A percentile compares a stretch with the other conserved stretches of the same genome.
Conservation (phyloP, 2,797 vertebrate species). For the Leptoclinus maculatus region DNA sequence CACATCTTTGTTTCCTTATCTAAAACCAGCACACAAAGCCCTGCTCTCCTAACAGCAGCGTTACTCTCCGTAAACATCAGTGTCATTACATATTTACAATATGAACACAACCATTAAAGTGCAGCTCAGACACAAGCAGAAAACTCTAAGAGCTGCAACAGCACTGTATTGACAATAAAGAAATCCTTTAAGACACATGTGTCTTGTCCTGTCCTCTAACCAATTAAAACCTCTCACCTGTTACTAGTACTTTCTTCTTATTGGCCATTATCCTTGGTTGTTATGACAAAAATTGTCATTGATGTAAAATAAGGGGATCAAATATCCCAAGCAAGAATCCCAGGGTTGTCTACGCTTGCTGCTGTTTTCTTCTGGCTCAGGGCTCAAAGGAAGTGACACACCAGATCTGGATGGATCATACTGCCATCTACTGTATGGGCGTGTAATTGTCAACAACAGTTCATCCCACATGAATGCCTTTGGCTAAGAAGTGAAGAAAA, state of each 20-base stretch:
- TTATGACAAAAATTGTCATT: constrained; percentile 21
- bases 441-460: neutral
- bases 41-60: neutral
- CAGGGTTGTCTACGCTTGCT: constrained; percentile 38
- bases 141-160: constrained; percentile 19
- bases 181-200: neutral
- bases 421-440: constrained; percentile 69
- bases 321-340: constrained; percentile 8
- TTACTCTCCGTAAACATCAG: neutral
- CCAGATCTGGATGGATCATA: neutral
- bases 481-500: neutral
- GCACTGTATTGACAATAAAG: neutral
- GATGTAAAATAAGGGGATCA: constrained; percentile 14
- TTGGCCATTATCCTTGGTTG: constrained; percentile 67
- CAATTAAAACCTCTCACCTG: constrained; percentile 71
- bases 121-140: constrained; percentile 1
- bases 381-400: constrained; percentile 32
- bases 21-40: neutral
- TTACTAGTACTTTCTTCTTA: constrained; percentile 82
- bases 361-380: constrained; percentile 51
- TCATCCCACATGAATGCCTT: neutral
- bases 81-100: neutral
- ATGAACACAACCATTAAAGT: neutral
- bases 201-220: neutral
- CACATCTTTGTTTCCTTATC: neutral